Base-by-base conservation (phyloP, 2,888 invertebrate species). In the Lepeophtheirus nordmannii region DNA sequence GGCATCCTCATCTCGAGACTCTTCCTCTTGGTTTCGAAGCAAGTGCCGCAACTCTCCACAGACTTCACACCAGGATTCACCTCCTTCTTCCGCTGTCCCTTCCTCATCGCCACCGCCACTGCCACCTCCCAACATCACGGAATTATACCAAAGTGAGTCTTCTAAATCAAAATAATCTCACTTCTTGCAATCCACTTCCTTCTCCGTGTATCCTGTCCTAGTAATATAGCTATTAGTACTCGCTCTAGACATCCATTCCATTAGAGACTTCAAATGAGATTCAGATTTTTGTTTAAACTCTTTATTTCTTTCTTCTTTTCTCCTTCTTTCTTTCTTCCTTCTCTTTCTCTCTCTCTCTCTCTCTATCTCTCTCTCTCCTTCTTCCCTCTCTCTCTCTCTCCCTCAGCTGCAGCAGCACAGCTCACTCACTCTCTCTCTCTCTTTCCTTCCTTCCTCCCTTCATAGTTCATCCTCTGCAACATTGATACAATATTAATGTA, bases 331-430 rank as follows among this genome's bases (percentile, higher is more conserved):
- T 57, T 67, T 62, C 37, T 68, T 38, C 67, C 62, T 58, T 40
- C 63, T 40, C 38, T 58, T 53, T 56, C 63, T 46, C 53, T 65
- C 10, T 72, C 68, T 65, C 67, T 68, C 53, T 68, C 66, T 23
- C 40, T 64, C 63, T 69, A 68, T 37, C 14, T 46, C 53, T 17
- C 14, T 17, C 53, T 14, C 17, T 8, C 17, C 8, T 8, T 17
- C 53, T n/a, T 8, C 53, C 53, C 17, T 8, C 53, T 46, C 41
- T 14, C 41, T 41, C 41, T 41, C 41, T 41, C 41, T 41, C 14
- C 14, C 41, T 41, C 41, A 41, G 11, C 41, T 41, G 14, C 41
- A 11, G 41, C 41, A 41, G 10, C 41, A 10, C 10, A n/a, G 17
- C 53, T 5, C 53, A 5, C 53, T 46, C 53, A 5, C 53, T 46